Base-by-base conservation (phyloP, 53 echinoderm and acorn worm species). In the Temnopleurus reevesii region DNA sequence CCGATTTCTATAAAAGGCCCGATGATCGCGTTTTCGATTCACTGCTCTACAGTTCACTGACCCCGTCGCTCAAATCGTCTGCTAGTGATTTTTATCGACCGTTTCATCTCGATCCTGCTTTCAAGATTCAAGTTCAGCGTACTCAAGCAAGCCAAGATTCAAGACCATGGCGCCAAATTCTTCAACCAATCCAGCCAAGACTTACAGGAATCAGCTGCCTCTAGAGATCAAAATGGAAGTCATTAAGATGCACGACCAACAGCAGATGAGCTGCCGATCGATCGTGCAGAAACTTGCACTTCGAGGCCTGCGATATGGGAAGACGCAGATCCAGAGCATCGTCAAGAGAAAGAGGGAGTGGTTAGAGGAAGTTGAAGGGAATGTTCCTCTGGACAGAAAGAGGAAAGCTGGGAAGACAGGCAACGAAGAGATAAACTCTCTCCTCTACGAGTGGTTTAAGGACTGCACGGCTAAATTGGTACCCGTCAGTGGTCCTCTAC, bases 251-350 rank as follows among this genome's bases (percentile, higher is more conserved):
- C n/a, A n/a, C n/a, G n/a, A n/a, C n/a, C n/a, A n/a, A n/a, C 57
- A 81, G 27, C 31, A 49, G 81, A 82, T 82, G 53, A 84, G 84
- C 36, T 55, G 84, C 47, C 84, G 84, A 18, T 17, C 84, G 2
- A 84, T 84, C 53, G 84, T 56, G 35, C 46, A 56, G 30, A 56
- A 84, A 7, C 33, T 84, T 30, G 84, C 57, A 9, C 30, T 56
- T 18, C 58, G 84, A 30, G 84, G 84, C 18, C 56, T 55, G 33
- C 55, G 47, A 56, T 84, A 59, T 19, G 90, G 90, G 19, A 90
- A 90, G 82, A 90, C 90, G 7, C 90, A 90, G 24, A 83, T 90
- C 12, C 30, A 43, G 5, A 83, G 82, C 81, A 90, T 90, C 8
- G 46, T 89, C n/a, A 77, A 59, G n/a, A 25, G 89, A n/a, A 89